phyloP scores from a whole-genome alignment of 2,113 vertebrate genomes.

The Colaptes auratus region DNA sequence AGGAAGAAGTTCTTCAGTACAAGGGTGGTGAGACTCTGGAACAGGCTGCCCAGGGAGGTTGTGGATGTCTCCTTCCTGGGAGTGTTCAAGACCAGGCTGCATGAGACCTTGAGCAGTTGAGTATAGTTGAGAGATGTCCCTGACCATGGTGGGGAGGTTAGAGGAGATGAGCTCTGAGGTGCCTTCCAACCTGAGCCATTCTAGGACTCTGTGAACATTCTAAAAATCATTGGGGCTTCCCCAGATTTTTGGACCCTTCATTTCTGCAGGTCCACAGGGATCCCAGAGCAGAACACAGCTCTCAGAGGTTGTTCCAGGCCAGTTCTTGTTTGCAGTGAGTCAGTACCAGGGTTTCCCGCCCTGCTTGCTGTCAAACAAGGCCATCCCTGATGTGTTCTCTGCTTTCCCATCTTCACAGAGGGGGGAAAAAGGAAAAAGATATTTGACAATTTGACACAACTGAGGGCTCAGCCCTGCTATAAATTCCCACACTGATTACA shows the following conservation, averaged over 20 bases:
- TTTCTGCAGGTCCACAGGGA: not conserved
- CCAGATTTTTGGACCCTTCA: not conserved
- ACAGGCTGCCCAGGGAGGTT: too few relatives aligned
- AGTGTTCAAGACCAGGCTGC: too few relatives aligned
- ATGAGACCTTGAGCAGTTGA: too few relatives aligned
- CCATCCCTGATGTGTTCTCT: not conserved
- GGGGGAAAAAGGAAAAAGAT: not conserved
- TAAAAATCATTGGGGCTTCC: not conserved
- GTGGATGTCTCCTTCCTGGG: too few relatives aligned
- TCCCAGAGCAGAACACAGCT: not conserved
- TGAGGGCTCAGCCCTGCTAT: not conserved
- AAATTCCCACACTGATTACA: conserved; percentile 57
- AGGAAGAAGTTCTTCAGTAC: too few relatives aligned
- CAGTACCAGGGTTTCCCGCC: not conserved
- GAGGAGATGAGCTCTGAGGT: too few relatives aligned
- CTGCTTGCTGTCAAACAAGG: not conserved
- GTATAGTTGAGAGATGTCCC: too few relatives aligned
- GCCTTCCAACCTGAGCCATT: too few relatives aligned
- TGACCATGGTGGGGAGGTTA: too few relatives aligned
- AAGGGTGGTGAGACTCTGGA: too few relatives aligned
- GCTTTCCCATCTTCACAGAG: not conserved
- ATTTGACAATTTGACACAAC: not conserved
- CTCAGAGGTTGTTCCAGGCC: not conserved
- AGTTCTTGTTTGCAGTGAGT: not conserved
- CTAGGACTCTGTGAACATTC: not conserved